Base-by-base conservation (phyloP, 2,888 invertebrate species). In the Cremastinae sp. region DNA sequence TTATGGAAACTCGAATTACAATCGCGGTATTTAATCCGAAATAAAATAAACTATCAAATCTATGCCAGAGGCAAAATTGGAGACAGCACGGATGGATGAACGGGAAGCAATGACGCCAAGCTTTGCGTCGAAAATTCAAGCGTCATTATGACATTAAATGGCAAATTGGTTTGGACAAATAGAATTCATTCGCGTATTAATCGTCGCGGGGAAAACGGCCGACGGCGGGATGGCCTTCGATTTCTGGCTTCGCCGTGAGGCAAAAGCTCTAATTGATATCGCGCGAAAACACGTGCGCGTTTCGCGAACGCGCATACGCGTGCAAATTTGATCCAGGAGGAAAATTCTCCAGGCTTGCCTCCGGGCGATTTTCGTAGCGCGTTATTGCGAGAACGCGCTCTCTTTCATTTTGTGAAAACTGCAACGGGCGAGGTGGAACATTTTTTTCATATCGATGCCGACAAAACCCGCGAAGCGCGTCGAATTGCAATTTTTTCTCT, bases 111-210 rank as follows among this genome's bases (percentile, higher is more conserved):
- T 14, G 28, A 35, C 14, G 1, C n/a, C 10, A n/a, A n/a, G 70
- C 64, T 65, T 71, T 12, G 18, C 28, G 45, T 45, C 79, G 83
- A 84, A 83, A 85, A 83, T 81, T 83, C 82, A 81, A 84, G 79
- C 83, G 84, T 84, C 85, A 86, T 86, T 85, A 84, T 83, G 82
- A 85, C 84, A 85, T 87, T 87, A 87, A 88, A 86, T 84, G 87
- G 83, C 85, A 84, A 87, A 87, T 86, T 78, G 76, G 70, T 45
- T 68, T 75, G 79, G 12, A 53, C 69, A 77, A 79, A 79, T 73
- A 70, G n/a, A n/a, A 77, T 76, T 69, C 51, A 65, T 74, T 77
- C 69, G 73, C 59, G 76, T 76, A 73, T 76, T 73, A 76, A 73
- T 76, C 64, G 73, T 70, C 61, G 61, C 35, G 35, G 58, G n/a